Conservation (phyloP, 1,140 invertebrate genomes). For the Zaprionus nigranus region DNA sequence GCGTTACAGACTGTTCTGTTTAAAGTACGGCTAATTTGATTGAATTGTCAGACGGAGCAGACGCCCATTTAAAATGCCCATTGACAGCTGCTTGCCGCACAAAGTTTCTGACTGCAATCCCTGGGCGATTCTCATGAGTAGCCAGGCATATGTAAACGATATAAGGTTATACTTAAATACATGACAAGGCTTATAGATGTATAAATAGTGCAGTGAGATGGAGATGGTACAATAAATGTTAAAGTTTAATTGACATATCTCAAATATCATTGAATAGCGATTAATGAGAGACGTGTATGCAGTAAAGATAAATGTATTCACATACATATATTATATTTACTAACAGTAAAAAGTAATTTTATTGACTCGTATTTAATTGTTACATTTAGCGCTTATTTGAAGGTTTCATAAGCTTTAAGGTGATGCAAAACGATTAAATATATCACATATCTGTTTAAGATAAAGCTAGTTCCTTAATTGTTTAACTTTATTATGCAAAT, state of each 20-base stretch:
- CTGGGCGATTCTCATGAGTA: not conserved
- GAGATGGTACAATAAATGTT: not conserved
- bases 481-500: not conserved
- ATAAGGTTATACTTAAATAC: not conserved
- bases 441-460: no score
- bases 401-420: no score
- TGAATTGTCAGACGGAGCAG: conserved; percentile 13
- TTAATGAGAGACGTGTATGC: not conserved
- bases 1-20: conserved; percentile 20
- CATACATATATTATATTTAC: not conserved
- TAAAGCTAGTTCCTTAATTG: not conserved
- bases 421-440: no score
- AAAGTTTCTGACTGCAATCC: conserved; percentile 1
- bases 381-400: no score
- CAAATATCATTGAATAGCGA: not conserved
- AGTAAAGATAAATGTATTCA: not conserved
- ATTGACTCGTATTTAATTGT: no score
- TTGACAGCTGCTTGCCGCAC: conserved; percentile 14
- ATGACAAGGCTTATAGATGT: not conserved
- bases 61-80: conserved; percentile 14
- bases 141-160: not conserved
- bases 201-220: not conserved
- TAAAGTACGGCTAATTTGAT: conserved; percentile 44
- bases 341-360: not conserved
- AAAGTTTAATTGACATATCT: not conserved